phyloP scores from a whole-genome alignment of 2,888 invertebrate species.

The Ctenicera cuprea region DNA sequence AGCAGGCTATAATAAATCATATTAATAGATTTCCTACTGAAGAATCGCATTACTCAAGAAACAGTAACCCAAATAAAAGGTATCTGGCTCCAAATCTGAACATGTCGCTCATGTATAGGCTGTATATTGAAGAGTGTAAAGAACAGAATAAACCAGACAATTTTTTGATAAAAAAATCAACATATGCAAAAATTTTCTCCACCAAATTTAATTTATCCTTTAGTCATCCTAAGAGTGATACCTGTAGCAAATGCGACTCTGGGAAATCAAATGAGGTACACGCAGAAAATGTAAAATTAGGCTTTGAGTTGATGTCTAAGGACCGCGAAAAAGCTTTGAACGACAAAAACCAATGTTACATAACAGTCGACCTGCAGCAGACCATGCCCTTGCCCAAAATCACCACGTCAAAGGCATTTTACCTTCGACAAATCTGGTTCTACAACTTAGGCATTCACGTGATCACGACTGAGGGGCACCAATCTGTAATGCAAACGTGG shows the following conservation, averaged over 20 bases:
- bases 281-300: slow-evolving; percentile 23
- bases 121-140: slow-evolving; percentile 28
- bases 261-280: slow-evolving; percentile 15
- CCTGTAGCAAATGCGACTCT: slow-evolving; percentile 28
- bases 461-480: slow-evolving; percentile 30
- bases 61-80: slow-evolving; percentile 36
- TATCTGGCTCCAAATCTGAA: slow-evolving; percentile 34
- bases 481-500: slow-evolving; percentile 57
- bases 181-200: slow-evolving; percentile 31
- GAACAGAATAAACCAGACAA: slow-evolving; percentile 1
- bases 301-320: slow-evolving; percentile 16
- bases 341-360: slow-evolving; percentile 35
- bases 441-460: slow-evolving; percentile 54
- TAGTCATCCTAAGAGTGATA: slow-evolving; percentile 36
- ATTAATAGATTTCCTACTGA: slow-evolving; percentile 27
- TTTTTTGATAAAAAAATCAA: slow-evolving; percentile 21
- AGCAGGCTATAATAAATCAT: slow-evolving; percentile 10
- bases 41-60: slow-evolving; percentile 37
- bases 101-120: slow-evolving; percentile 30
- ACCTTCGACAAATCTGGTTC: slow-evolving; percentile 57
- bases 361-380: slow-evolving; percentile 57
- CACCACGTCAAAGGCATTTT: slow-evolving; percentile 56
- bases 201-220: slow-evolving; percentile 40
- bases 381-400: slow-evolving; percentile 58
- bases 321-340: slow-evolving; percentile 32